These are phyloP conservation scores for Cacoxenus indagator DNA, from an alignment of 2,888 invertebrate genomes.

Conservation along the genomic window DNA sequence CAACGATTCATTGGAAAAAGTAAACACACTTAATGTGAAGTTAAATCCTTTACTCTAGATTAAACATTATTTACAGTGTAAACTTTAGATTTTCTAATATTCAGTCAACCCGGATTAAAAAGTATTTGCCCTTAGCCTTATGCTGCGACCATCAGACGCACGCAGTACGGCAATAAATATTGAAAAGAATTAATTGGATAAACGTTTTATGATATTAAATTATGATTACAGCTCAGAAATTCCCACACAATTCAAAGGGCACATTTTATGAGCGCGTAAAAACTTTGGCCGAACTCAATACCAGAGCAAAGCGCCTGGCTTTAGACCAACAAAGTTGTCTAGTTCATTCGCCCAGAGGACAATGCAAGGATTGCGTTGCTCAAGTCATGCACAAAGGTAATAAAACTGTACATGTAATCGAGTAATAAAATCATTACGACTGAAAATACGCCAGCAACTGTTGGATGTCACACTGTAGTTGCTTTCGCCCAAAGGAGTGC, in stretches of 20 bases:
- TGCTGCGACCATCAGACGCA: too few relatives aligned
- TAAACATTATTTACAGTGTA: too few relatives aligned
- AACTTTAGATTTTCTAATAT: too few relatives aligned
- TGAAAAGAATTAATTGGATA: constrained; percentile 53
- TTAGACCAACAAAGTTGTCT: neutral
- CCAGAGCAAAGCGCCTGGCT: neutral
- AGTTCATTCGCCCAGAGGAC: constrained; percentile 34
- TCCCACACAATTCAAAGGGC: constrained; percentile 57
- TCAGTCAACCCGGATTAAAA: too few relatives aligned
- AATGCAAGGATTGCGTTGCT: constrained; percentile 47
- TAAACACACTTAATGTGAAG: too few relatives aligned
- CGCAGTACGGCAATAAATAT: neutral
- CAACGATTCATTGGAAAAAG: too few relatives aligned
- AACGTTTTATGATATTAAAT: constrained; percentile 64
- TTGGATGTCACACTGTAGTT: constrained; percentile 47
- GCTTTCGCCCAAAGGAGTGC: constrained; percentile 25
- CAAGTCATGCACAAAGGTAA: constrained; percentile 57
- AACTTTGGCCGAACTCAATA: constrained; percentile 17
- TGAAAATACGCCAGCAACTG: constrained; percentile 27
- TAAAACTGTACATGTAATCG: constrained; percentile 61
- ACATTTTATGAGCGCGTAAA: constrained; percentile 60
- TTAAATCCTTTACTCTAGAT: too few relatives aligned
- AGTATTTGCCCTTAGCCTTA: too few relatives aligned
- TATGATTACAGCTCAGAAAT: constrained; percentile 46
- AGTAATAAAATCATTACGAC: constrained; percentile 60